Evolutionary conservation across 2,797 vertebrate genomes (phyloP).

Genomic region (Ptychobarbus kaznakovi): DNA sequence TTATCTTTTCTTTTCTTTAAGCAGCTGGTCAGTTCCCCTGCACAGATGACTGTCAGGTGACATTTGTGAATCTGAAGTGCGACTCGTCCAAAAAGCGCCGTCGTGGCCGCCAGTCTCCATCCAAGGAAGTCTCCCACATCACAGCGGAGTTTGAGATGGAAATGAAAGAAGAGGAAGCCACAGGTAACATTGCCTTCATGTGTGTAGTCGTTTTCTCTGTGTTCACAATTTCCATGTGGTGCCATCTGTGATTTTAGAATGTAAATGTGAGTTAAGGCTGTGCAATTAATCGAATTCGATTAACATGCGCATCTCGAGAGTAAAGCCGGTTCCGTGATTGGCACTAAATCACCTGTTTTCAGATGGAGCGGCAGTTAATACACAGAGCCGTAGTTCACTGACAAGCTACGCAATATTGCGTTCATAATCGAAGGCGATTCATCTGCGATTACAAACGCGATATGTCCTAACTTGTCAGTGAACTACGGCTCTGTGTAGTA

Average conservation of each 20-base stretch:
- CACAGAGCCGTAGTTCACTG: too few relatives aligned
- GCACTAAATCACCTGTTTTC: too few relatives aligned
- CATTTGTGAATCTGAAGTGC: slow-evolving; percentile 93
- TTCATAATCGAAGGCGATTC: too few relatives aligned
- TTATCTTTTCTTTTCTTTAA: slow-evolving; percentile 43
- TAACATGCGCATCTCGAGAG: too few relatives aligned
- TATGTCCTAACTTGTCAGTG: too few relatives aligned
- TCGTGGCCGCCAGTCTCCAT: slow-evolving; percentile 90
- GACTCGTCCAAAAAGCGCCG: slow-evolving; percentile 94
- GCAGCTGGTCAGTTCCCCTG: slow-evolving; percentile 82
- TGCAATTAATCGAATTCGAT: too few relatives aligned
- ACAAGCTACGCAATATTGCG: too few relatives aligned
- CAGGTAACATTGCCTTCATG: slow-evolving; percentile 77
- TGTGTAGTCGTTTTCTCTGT: slow-evolving; percentile 19
- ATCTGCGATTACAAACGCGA: too few relatives aligned
- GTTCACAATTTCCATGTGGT: not conserved
- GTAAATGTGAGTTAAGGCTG: not conserved
- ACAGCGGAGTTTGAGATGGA: slow-evolving; percentile 95
- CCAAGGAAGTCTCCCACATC: slow-evolving; percentile 93
- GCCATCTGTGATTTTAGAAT: not conserved
- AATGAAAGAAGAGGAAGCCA: slow-evolving; percentile 88
- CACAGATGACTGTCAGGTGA: slow-evolving; percentile 90
- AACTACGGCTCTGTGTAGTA: too few relatives aligned
- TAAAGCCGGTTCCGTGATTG: too few relatives aligned
- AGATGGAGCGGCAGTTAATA: too few relatives aligned